These are phyloP conservation scores for Andrena hattorfiana DNA, from an alignment of 2,888 invertebrate species.

Conservation along the genomic window DNA sequence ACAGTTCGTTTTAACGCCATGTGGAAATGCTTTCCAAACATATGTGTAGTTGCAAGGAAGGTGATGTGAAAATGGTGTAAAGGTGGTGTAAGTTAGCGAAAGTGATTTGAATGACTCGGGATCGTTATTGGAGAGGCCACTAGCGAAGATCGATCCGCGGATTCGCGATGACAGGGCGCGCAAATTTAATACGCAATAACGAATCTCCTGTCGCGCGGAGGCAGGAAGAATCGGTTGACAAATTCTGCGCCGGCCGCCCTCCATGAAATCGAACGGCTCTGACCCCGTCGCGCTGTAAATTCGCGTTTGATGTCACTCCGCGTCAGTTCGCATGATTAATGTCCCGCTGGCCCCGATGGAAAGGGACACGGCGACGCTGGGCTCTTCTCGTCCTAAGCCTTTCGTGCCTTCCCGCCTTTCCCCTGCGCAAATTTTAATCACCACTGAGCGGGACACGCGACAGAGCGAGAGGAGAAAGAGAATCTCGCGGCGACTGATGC, in stretches of 20 bases:
- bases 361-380: constrained; percentile 37
- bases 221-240: constrained; percentile 64
- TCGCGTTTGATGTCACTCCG: constrained; percentile 79
- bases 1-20: too few relatives aligned
- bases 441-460: constrained; percentile 49
- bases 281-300: constrained; percentile 70
- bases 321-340: constrained; percentile 80
- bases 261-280: constrained; percentile 74
- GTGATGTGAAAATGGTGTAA: too few relatives aligned
- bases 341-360: constrained; percentile 52
- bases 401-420: constrained; percentile 20
- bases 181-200: constrained; percentile 50
- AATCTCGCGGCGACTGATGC: constrained; percentile 68
- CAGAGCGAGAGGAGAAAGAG: constrained; percentile 45
- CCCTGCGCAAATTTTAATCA: constrained; percentile 66
- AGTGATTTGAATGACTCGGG: constrained; percentile 35
- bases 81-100: not conserved
- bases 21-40: too few relatives aligned
- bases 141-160: constrained; percentile 30
- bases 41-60: too few relatives aligned
- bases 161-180: not conserved
- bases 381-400: constrained; percentile 48
- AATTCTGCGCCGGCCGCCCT: constrained; percentile 69
- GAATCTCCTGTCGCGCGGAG: constrained; percentile 41
- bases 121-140: constrained; percentile 19